A percentile compares a stretch with the other conserved stretches of the same genome.
Evolutionary conservation across 1,140 invertebrate genomes (phyloP).

Genomic region (Metopolophium dirhodum): DNA sequence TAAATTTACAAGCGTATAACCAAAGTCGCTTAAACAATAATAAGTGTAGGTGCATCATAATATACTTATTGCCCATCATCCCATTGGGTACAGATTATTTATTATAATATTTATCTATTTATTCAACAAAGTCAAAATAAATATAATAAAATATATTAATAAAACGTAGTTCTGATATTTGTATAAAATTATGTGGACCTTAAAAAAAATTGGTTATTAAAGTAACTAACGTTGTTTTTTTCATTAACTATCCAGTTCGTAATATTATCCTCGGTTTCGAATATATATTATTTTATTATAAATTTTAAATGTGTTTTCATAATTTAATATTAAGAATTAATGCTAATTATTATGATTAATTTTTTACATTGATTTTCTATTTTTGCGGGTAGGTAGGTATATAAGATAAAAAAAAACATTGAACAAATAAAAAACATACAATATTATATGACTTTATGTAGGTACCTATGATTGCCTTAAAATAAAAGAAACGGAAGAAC

Average conservation of each 20-base stretch:
- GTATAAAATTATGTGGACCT: neutral
- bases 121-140: neutral
- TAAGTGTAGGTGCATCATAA: too few relatives aligned
- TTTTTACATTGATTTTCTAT: neutral
- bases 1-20: too few relatives aligned
- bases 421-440: neutral
- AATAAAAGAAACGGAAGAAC: neutral
- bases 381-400: neutral
- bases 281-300: neutral
- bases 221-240: too few relatives aligned
- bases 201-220: neutral
- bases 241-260: too few relatives aligned
- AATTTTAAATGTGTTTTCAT: neutral
- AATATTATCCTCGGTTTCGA: neutral
- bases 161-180: neutral
- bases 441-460: neutral
- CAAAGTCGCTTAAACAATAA: too few relatives aligned
- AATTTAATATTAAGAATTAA: neutral
- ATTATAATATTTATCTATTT: neutral
- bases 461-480: neutral
- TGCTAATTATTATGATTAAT: neutral
- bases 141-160: neutral
- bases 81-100: too few relatives aligned
- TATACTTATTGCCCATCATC: too few relatives aligned
- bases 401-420: neutral